Conservation (phyloP, 2,888 invertebrate species). For the Strigamia maritima region DNA sequence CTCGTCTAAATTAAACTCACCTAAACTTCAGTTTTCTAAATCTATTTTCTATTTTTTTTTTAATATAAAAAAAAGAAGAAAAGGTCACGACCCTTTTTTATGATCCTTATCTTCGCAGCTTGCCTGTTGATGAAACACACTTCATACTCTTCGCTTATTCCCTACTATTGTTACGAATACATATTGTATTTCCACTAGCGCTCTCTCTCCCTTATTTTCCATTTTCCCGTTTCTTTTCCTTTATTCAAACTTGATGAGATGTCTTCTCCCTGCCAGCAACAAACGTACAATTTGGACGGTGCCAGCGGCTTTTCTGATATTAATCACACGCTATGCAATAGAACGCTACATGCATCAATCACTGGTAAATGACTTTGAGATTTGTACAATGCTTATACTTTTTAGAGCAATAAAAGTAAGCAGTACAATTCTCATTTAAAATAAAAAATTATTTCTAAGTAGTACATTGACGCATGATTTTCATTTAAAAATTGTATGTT, state of each 20-base stretch:
- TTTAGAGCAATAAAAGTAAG: not conserved
- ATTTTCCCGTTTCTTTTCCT: not conserved
- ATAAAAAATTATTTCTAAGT: not conserved
- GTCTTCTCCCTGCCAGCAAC: conserved; percentile 15
- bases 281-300: conserved; percentile 15
- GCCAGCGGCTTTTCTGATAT: conserved; percentile 15
- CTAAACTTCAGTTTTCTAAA: too few relatives aligned
- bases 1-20: not conserved
- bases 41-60: too few relatives aligned
- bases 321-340: not conserved
- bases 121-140: not conserved
- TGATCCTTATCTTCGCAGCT: too few relatives aligned
- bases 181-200: not conserved
- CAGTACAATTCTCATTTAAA: not conserved
- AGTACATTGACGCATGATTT: not conserved
- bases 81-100: too few relatives aligned
- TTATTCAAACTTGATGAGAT: conserved; percentile 15
- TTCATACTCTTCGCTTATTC: not conserved
- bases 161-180: not conserved
- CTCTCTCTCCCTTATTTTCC: not conserved
- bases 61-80: too few relatives aligned
- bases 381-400: not conserved
- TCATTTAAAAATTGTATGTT: not conserved
- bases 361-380: not conserved
- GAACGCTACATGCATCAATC: not conserved